Base-by-base conservation (phyloP, 2,797 vertebrate species). In the Pipistrellus nathusii region DNA sequence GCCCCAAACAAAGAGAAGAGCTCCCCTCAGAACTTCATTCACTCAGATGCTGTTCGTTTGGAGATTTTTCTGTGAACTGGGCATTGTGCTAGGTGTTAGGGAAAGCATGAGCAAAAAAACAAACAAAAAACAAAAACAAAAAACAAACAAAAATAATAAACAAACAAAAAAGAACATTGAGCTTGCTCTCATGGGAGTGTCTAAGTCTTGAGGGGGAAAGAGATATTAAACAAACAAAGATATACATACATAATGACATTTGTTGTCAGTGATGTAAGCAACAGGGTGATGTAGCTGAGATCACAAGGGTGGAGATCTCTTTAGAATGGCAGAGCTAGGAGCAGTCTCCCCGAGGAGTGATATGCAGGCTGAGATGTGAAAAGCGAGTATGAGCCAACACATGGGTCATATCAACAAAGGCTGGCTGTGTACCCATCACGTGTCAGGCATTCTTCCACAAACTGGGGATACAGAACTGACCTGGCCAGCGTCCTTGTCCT, bases 151-250 rank as follows among this genome's bases (percentile, higher is more conserved):
- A 46, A 46, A 4, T 3, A 48, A 17, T 51, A 53, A 53, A 53
- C 51, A 53, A 53, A 51, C 48, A 35, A 51, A 51, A 53, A 53
- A 51, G 15, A 15, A 80, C 27, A 8, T 1, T 12, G 21, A 62
- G 57, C 57, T 71, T 66, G 51, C 21, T 76, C 23, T 93, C 53
- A 30, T 2, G 13, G 13, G 46, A 55, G 10, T 75, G 85, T 80
- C 25, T 59, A 53, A 30, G 72, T 64, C 72, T 72, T 44, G 51
- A 38, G 3, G 9, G 38, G 20, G 27, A 73, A 30, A 75, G 44
- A 92, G 72, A 84, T 11, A 62, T 17, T 64, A 69, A 69, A 68
- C 11, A 75, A 46, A 88, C 14, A 81, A 46, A 80, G 64, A 78
- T 12, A 44, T 10, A 69, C 3, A 44, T 5, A 59, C 25, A 64